These are phyloP conservation scores for Carcinoscorpius rotundicauda DNA, from an alignment of 1,140 invertebrate species.

Conservation along the genomic window DNA sequence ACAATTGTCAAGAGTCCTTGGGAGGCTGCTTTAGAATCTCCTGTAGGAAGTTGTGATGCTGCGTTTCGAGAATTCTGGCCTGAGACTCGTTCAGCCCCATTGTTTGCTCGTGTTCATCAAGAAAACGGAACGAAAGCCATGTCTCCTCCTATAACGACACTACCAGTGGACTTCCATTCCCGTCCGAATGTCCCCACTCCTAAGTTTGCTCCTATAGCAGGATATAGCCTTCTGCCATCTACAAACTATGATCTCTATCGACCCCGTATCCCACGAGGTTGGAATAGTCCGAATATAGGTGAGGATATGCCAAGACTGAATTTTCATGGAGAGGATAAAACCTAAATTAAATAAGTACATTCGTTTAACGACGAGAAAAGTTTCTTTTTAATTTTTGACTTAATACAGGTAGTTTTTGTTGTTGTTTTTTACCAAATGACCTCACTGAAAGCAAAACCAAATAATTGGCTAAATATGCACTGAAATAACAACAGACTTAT, in stretches of 20 bases:
- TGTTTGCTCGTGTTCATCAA: not conserved
- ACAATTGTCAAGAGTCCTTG: constrained; percentile 54
- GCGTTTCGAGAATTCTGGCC: constrained; percentile 43
- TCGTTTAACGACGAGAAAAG: too few species aligned
- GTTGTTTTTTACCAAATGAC: too few species aligned
- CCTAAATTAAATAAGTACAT: too few species aligned
- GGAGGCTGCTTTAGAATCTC: constrained; percentile 54
- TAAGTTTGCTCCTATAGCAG: not conserved
- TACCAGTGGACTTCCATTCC: not conserved
- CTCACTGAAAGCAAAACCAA: too few species aligned
- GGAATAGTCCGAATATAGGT: constrained; percentile 6
- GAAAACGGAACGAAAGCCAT: too few species aligned
- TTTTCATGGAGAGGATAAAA: too few species aligned
- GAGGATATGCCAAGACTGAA: not conserved
- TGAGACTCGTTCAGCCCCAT: constrained; percentile 7
- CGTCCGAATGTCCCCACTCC: not conserved
- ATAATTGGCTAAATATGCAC: too few species aligned
- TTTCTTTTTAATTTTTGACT: too few species aligned
- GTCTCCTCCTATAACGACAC: constrained; percentile 1
- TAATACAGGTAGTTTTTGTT: too few species aligned
- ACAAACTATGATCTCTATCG: constrained; percentile 19
- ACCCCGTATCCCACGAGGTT: constrained; percentile 19
- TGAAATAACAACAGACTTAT: too few species aligned
- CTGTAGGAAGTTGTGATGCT: constrained; percentile 46
- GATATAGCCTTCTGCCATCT: constrained; percentile 8